Conservation (phyloP, 1,140 invertebrate genomes). For the Odontomachus brunneus region DNA sequence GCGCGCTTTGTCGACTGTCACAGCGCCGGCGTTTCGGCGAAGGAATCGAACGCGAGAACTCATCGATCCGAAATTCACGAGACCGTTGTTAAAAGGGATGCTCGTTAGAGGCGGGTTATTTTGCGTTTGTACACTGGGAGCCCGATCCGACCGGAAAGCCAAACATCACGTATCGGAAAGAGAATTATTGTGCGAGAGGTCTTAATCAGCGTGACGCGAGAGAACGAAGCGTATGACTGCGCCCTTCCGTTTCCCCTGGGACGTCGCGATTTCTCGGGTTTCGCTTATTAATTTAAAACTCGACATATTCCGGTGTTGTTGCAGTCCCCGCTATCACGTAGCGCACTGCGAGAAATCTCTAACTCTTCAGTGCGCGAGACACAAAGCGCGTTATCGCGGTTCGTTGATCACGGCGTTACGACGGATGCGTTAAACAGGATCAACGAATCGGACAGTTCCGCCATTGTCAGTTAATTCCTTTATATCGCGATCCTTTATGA, state of each 20-base stretch:
- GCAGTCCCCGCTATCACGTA: slow-evolving; percentile 10
- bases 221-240: slow-evolving; percentile 9
- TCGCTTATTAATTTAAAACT: slow-evolving; percentile 43
- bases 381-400: slow-evolving; percentile 26
- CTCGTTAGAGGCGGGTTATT: neutral
- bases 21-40: neutral
- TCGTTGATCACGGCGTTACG: slow-evolving; percentile 28
- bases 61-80: neutral
- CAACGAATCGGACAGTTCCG: slow-evolving; percentile 20
- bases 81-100: neutral
- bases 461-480: neutral
- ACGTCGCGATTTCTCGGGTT: neutral
- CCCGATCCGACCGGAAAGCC: too few relatives aligned
- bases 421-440: slow-evolving; percentile 32
- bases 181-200: slow-evolving; percentile 28
- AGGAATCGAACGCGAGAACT: neutral
- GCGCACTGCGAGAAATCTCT: slow-evolving; percentile 30
- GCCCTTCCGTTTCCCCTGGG: neutral
- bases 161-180: slow-evolving; percentile 38
- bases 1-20: too few relatives aligned
- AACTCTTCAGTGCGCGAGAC: slow-evolving; percentile 13
- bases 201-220: slow-evolving; percentile 31
- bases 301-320: slow-evolving; percentile 26
- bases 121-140: neutral
- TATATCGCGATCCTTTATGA: neutral